Percentiles rank a stretch among this genome's conserved stretches.
These are phyloP conservation scores for Cylindroiulus punctatus DNA, from an alignment of 2,888 invertebrate genomes.

Conservation along the genomic window DNA sequence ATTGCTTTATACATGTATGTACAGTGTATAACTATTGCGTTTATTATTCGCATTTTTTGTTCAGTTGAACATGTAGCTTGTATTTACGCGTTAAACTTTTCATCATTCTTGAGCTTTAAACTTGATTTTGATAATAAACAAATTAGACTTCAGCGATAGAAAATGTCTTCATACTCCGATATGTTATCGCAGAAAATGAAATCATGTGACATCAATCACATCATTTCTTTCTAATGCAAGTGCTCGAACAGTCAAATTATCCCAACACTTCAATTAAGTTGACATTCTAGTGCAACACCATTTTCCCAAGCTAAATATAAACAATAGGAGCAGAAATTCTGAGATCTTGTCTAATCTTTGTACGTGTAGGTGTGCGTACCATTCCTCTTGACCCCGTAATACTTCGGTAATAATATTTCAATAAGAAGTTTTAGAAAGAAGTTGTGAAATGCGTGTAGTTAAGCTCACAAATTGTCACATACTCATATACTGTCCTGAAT, in stretches of 20 bases:
- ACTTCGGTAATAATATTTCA: not conserved
- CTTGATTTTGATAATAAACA: not conserved
- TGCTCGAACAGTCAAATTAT: not conserved
- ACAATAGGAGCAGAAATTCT: not conserved
- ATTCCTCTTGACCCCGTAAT: conserved; percentile 42
- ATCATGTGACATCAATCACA: not conserved
- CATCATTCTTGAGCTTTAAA: not conserved
- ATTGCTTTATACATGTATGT: not conserved
- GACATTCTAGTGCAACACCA: conserved; percentile 20
- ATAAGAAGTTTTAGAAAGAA: not conserved
- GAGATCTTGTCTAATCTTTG: not conserved
- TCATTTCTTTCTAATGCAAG: not conserved
- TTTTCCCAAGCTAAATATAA: conserved; percentile 35
- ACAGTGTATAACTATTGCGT: not conserved
- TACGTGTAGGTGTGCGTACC: not conserved
- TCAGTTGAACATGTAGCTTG: not conserved
- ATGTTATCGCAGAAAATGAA: too few relatives aligned
- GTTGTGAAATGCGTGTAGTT: not conserved
- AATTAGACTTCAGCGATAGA: not conserved
- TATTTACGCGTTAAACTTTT: not conserved
- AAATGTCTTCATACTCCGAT: not conserved
- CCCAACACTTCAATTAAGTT: conserved; percentile 45
- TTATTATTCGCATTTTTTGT: not conserved
- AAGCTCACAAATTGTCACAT: conserved; percentile 7
- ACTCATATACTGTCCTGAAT: not conserved